Evolutionary conservation across 2,113 vertebrate genomes (phyloP), one percentile per base, ranked within the genome.

Genomic region (Geococcyx californianus): DNA sequence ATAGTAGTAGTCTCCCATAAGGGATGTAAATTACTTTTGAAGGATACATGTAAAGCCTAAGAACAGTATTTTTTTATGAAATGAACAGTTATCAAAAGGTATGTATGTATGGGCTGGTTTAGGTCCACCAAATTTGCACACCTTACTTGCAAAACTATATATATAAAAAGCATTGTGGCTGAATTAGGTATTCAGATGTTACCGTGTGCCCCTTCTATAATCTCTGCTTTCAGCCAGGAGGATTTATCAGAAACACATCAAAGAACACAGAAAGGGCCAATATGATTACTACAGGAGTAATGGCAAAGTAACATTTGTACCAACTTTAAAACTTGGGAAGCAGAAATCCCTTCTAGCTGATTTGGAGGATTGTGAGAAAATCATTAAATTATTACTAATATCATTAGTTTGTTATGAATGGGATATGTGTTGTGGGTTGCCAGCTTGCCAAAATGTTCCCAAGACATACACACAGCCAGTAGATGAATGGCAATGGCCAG

Each of bases 401-500:
- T n/a, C n/a, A n/a, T n/a, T n/a, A 4, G 23, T 8, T 3, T 59
- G 11, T 47, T 49, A 34, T 6, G 10, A 67, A 45, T 33, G 33
- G 36, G 25, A 7, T 72, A 38, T 31, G 60, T 64, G 20, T 7
- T 84, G 40, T 33, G n/a, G 15, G 49, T 38, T 44, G 31, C 34
- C 55, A 76, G 47, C 9, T 47, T 64, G 25, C 25, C 38, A 62
- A 76, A 76, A 68, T 11, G 7, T 21, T 72, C 12, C 55, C n/a
- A 60, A 59, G 40, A 34, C 24, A 23, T 7, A 33, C 76, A 13
- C 0, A 0, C 13, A 62, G 68, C 12, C 40, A 1, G 4, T 11
- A 54, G 54, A 40, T 14, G 16, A 40, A 34, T 66, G 18, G 14
- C 26, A 36, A 49, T 47, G 66, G 16, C 23, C 47, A 49, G 26